Evolutionary conservation across 2,797 vertebrate species (phyloP).

Genomic region (Esox lucius): DNA sequence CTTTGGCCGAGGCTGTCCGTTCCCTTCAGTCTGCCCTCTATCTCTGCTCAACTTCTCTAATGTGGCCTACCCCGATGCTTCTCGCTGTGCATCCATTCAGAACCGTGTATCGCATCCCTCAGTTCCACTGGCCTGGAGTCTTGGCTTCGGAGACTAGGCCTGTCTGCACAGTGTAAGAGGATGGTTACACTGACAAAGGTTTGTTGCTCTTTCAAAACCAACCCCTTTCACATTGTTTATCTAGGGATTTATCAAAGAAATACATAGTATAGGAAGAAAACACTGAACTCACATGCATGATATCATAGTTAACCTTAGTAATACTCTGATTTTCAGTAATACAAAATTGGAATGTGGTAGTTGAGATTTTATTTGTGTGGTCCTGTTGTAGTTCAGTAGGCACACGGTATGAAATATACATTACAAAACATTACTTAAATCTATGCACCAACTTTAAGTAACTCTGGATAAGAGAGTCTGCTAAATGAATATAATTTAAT

Average conservation of each 20-base stretch:
- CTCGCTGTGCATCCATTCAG: slow-evolving; percentile 55
- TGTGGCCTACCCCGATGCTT: slow-evolving; percentile 43
- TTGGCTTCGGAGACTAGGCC: background rate
- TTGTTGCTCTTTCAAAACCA: slow-evolving; percentile 17
- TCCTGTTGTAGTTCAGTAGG: background rate
- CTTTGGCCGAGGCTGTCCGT: slow-evolving; percentile 42
- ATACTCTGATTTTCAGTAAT: background rate
- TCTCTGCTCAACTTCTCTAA: slow-evolving; percentile 44
- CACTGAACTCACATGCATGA: background rate
- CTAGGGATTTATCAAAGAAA: background rate
- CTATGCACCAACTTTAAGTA: no score
- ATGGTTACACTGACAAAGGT: background rate
- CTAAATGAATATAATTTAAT: no score
- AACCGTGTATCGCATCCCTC: slow-evolving; percentile 43
- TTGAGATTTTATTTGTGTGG: background rate
- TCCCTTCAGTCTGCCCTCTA: slow-evolving; percentile 32
- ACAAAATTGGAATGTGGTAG: background rate
- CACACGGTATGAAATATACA: no score
- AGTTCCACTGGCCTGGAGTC: slow-evolving; percentile 21
- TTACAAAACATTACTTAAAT: no score
- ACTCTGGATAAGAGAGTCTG: no score
- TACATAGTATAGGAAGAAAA: background rate
- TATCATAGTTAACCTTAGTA: background rate
- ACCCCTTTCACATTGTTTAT: slow-evolving; percentile 4
- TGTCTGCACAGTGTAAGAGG: slow-evolving; percentile 33